These are phyloP conservation scores for Siderastrea radians DNA, from an alignment of 92 coral and sea anemone species.

Conservation along the genomic window DNA sequence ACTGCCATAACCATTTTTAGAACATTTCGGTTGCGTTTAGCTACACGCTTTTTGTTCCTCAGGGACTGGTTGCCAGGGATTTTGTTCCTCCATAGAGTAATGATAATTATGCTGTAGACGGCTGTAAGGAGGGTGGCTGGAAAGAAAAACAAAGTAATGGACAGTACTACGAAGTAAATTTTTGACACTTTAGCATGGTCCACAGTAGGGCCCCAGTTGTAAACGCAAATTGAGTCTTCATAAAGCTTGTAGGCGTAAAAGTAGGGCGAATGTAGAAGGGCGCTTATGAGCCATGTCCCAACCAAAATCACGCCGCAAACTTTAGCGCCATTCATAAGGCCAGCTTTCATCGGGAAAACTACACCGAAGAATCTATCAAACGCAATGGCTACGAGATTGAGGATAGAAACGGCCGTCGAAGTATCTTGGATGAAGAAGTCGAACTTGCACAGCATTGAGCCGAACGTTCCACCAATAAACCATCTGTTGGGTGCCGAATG, in stretches of 20 bases:
- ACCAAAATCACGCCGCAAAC: slow-evolving; percentile 43
- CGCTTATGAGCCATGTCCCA: slow-evolving; percentile 58
- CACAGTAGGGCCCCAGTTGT: slow-evolving; percentile 48
- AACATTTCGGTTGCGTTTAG: slow-evolving; percentile 71
- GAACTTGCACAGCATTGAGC: slow-evolving; percentile 61
- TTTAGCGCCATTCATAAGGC: slow-evolving; percentile 32
- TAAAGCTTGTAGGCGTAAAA: slow-evolving; percentile 65
- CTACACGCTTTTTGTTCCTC: slow-evolving; percentile 56
- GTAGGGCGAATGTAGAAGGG: slow-evolving; percentile 54
- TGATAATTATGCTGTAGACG: slow-evolving; percentile 40
- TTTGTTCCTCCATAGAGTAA: slow-evolving; percentile 50
- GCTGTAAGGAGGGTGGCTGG: slow-evolving; percentile 44
- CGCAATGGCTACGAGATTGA: slow-evolving; percentile 74
- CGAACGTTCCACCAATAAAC: slow-evolving; percentile 60
- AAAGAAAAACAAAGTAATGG: slow-evolving; percentile 63
- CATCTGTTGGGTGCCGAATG: slow-evolving; percentile 39
- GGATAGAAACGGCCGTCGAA: slow-evolving; percentile 75
- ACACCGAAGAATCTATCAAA: slow-evolving; percentile 74
- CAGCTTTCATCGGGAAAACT: slow-evolving; percentile 69
- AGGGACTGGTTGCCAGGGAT: slow-evolving; percentile 71
- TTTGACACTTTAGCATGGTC: slow-evolving; percentile 6
- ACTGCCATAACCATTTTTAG: slow-evolving; percentile 73
- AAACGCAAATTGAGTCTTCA: slow-evolving; percentile 19
- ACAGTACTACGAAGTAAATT: slow-evolving; percentile 33
- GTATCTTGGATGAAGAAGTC: slow-evolving; percentile 65